Conservation (phyloP, 2,797 vertebrate species). For the Nyctibius grandis region DNA sequence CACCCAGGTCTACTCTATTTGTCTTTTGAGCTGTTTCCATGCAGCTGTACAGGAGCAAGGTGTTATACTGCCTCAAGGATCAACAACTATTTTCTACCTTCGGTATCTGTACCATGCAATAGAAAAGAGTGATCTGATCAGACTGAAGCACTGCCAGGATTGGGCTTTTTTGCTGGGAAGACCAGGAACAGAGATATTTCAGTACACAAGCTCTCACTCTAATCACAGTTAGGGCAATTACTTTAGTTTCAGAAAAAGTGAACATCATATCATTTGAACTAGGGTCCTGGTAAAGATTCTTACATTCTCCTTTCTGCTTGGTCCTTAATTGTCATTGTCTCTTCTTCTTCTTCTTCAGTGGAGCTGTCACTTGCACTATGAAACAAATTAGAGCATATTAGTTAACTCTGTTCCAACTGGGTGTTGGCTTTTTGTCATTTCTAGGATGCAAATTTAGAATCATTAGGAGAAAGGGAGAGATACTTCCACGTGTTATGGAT, state of each 20-base stretch:
- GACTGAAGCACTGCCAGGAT: neutral
- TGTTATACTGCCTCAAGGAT: neutral
- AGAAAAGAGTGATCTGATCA: neutral
- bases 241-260: neutral
- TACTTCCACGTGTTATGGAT: neutral
- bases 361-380: conserved; percentile 34
- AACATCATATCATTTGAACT: neutral
- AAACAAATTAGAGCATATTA: neutral
- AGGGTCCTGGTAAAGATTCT: neutral
- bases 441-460: neutral
- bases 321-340: neutral
- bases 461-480: neutral
- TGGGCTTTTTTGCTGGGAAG: neutral
- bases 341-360: conserved; percentile 38
- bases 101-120: neutral
- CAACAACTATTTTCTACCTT: neutral
- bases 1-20: neutral
- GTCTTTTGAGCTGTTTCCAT: neutral
- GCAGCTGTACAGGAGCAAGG: neutral
- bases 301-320: neutral
- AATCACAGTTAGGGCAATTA: neutral
- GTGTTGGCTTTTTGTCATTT: neutral
- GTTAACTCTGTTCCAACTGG: neutral
- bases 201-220: neutral
- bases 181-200: neutral